Conservation (phyloP, 2,113 vertebrate species). For the Plecturocebus donacophilus region DNA sequence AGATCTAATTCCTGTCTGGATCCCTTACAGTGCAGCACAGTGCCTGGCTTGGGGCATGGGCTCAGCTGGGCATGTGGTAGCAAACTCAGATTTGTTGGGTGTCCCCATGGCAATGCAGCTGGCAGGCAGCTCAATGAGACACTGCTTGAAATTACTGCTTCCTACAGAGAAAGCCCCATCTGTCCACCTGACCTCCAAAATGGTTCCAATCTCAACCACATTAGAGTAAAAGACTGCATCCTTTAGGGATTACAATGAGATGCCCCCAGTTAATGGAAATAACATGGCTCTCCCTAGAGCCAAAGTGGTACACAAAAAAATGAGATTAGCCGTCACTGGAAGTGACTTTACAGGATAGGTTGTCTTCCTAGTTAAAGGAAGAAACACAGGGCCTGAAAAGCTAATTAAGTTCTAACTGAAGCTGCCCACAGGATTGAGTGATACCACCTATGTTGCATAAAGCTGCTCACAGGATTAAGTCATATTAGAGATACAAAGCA, state of each 20-base stretch:
- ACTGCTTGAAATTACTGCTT: constrained; percentile 10
- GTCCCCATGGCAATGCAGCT: not conserved
- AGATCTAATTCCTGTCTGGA: constrained; percentile 15
- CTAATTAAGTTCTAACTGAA: constrained; percentile 35
- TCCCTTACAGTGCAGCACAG: not conserved
- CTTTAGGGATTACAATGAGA: constrained; percentile 8
- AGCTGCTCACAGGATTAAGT: not conserved
- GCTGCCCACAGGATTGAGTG: not conserved
- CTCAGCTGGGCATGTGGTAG: not conserved
- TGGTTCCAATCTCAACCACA: not conserved
- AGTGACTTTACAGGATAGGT: constrained; percentile 19
- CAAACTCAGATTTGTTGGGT: not conserved
- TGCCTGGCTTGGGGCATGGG: not conserved
- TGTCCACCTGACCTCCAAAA: not conserved
- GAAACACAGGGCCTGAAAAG: not conserved
- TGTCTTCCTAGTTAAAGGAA: constrained; percentile 32
- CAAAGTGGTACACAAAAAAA: constrained; percentile 39
- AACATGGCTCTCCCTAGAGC: not conserved
- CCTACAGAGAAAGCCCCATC: not conserved
- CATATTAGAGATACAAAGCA: constrained; percentile 7
- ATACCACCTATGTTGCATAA: not conserved
- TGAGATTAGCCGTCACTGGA: not conserved
- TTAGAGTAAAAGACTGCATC: not conserved
- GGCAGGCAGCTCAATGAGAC: not conserved
- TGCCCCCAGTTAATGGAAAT: not conserved